These are phyloP conservation scores for Caenorhabditis sp. DNA, from an alignment of 2,888 invertebrate species.

Conservation along the genomic window DNA sequence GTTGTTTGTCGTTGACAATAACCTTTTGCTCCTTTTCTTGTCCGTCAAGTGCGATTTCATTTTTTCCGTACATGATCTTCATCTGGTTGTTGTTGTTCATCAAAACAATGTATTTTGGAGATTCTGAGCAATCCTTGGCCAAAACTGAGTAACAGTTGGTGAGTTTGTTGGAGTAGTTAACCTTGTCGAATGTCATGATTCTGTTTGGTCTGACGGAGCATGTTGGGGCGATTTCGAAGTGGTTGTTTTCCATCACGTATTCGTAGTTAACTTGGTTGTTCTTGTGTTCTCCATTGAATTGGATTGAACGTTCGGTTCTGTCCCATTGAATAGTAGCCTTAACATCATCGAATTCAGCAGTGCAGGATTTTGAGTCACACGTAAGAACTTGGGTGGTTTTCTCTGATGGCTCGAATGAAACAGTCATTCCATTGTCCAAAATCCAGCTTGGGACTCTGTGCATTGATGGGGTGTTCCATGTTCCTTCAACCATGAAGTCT, in stretches of 20 bases:
- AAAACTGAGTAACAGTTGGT: slow-evolving; percentile 72
- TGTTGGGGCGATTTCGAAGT: background rate
- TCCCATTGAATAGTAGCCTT: background rate
- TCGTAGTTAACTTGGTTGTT: slow-evolving; percentile 28
- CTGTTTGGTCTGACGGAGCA: slow-evolving; percentile 46
- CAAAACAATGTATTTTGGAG: slow-evolving; percentile 71
- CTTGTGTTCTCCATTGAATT: slow-evolving; percentile 42
- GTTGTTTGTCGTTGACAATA: slow-evolving; percentile 3
- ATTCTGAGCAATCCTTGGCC: slow-evolving; percentile 72
- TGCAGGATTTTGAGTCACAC: slow-evolving; percentile 50
- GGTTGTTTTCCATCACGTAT: slow-evolving; percentile 15
- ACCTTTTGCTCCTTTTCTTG: slow-evolving; percentile 34
- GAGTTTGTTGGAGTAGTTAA: slow-evolving; percentile 61
- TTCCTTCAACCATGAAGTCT: slow-evolving; percentile 34
- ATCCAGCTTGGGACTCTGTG: slow-evolving; percentile 31
- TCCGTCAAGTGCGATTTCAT: slow-evolving; percentile 39
- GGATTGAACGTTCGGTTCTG: slow-evolving; percentile 34
- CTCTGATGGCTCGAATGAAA: slow-evolving; percentile 12
- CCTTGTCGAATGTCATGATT: slow-evolving; percentile 68
- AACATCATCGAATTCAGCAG: slow-evolving; percentile 3
- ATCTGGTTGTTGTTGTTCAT: slow-evolving; percentile 66
- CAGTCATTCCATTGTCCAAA: slow-evolving; percentile 30
- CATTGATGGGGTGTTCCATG: slow-evolving; percentile 30
- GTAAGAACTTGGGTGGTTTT: slow-evolving; percentile 23
- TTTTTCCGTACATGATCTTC: slow-evolving; percentile 53